These are phyloP conservation scores for Andrena praecox DNA, from an alignment of 2,888 invertebrate species.

Conservation along the genomic window DNA sequence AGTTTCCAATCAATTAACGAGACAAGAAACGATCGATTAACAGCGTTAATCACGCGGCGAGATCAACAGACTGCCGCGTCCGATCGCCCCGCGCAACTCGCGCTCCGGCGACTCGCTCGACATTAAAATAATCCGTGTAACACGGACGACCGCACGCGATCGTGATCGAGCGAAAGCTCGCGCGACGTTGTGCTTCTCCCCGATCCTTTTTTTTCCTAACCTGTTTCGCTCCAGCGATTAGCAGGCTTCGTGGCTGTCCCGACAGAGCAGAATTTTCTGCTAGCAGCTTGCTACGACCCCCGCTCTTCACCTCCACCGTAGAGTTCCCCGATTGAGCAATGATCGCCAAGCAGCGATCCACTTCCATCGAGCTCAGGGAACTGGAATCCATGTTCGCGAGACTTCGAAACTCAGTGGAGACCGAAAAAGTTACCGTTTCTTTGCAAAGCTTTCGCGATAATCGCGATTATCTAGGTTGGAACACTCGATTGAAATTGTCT, in stretches of 20 bases:
- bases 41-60: conserved; percentile 7
- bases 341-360: not conserved
- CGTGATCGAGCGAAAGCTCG: conserved; percentile 36
- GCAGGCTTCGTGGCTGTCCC: conserved; percentile 14
- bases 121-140: conserved; percentile 36
- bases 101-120: not conserved
- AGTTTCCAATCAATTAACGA: conserved; percentile 21
- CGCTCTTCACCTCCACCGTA: conserved; percentile 1
- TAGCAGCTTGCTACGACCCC: conserved; percentile 7
- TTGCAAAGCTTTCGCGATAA: no score
- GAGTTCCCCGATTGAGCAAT: not conserved
- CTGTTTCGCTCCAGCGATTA: conserved; percentile 53
- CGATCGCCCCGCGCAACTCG: not conserved
- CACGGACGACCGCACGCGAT: conserved; percentile 33
- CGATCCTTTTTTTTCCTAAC: conserved; percentile 48
- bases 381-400: conserved; percentile 13
- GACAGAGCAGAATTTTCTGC: conserved; percentile 23
- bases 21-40: conserved; percentile 20
- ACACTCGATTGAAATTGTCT: not conserved
- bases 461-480: not conserved
- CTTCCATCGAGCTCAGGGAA: conserved; percentile 25
- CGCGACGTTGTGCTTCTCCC: conserved; percentile 29
- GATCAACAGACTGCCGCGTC: not conserved
- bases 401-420: no score
- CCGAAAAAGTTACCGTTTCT: no score